Evolutionary conservation across 2,888 invertebrate genomes (phyloP), one percentile per base, ranked within the genome.

Genomic region (Pegoplata infirma): DNA sequence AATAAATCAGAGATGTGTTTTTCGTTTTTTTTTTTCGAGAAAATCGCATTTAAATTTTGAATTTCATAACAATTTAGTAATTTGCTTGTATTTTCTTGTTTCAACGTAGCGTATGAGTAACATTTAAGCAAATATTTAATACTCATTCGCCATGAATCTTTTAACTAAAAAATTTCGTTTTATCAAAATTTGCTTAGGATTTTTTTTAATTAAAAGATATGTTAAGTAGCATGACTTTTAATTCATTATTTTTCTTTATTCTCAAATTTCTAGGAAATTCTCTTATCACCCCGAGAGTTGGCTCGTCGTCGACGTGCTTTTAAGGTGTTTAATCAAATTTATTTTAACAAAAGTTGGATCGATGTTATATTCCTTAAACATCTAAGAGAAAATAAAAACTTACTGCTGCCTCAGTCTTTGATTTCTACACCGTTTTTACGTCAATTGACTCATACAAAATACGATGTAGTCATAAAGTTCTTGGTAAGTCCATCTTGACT

Each of bases 291-390:
- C 0, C 82, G 84, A 5, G 88, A 88, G 82, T 63, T 85, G 40
- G 86, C 86, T 0, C 83, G 87, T 21, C 82, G 86, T 5, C 81
- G 81, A 28, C 83, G 85, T 8, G 85, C 84, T 2, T 87, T 84
- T 67, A 82, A 84, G 40, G 83, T 86, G 0, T 86, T 85, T 55
- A 86, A 86, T 80, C 88, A 88, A 81, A 85, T 87, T 23, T 88
- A 88, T 68, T 77, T 87, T 63, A 82, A 85, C 16, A 83, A 82
- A 68, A 84, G 84, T 21, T 88, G 88, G 87, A 82, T 82, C 12
- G 88, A 88, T 81, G 84, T 88, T 0, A 56, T 85, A 2, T 88
- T 87, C 55, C 47, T 88, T 1, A 86, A 86, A 32, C 55, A 82
- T 0, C 32, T 88, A 6, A 82, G 80, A 19, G 84, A 77, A 47